Base-by-base conservation (phyloP, 2,797 vertebrate species). In the Acanthornis magna region DNA sequence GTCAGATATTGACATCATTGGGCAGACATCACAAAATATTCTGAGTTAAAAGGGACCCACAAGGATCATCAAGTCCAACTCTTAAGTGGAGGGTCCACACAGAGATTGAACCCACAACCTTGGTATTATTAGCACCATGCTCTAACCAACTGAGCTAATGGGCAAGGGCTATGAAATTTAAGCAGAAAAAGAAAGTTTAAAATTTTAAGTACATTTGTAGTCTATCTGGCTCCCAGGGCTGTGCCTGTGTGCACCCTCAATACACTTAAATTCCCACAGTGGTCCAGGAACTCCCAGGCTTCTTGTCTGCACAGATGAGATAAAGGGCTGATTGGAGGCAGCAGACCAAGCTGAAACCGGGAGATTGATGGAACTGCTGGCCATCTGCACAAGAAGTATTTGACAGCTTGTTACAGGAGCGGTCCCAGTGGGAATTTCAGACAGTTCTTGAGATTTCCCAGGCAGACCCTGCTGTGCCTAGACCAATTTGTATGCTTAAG, bases 401-500 rank as follows among this genome's bases (percentile, higher is more conserved):
- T 91, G 89, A 92, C 82, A 92, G 40, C 55, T 89, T 91, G 61
- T 71, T 91, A 77, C 48, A 75, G 45, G 50, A 92, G 30, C 3
- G 4, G 18, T 91, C 85, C 89, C 27, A 5, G 53, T 47, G 65
- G 78, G 75, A 80, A 83, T 93, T 94, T 74, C 78, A 80, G 38
- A 26, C 42, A 74, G 45, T 87, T 94, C 61, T 74, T 63, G 53
- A 87, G 75, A 74, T 85, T 80, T 81, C 57, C 57, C 38, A 73
- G 57, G 75, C 34, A 65, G 34, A 78, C 38, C 65, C 50, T 85
- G 65, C 87, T 89, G 65, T 83, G 45, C 34, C 68, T 83, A 40
- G 42, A 88, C 42, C 30, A 80, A 85, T 95, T 94, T 83, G 25
- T 91, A 14, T 85, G 65, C 68, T 88, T 88, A 60, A 65, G 85